Base-by-base conservation (phyloP, 2,888 invertebrate species). In the Drosophila eohydei region DNA sequence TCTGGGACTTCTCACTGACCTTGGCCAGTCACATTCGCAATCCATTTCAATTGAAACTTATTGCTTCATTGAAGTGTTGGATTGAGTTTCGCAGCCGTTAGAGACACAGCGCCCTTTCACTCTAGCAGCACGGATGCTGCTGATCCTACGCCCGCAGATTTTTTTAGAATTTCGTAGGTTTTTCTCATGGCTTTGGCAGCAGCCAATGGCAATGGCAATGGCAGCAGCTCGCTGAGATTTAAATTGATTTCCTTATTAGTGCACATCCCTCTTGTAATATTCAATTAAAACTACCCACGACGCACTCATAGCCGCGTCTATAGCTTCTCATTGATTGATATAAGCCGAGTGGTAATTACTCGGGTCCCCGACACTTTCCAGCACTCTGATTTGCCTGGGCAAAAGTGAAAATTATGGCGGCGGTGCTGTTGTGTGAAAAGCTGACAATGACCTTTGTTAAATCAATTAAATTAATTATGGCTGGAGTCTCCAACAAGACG, bases 171-270 rank as follows among this genome's bases (percentile, higher is more conserved):
- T 83, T 75, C 56, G 71, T 65, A 78, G 70, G 78, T 85, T 88
- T 87, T 89, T 91, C 90, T 90, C 90, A 90, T 88, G 83, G 44
- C 41, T 73, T 59, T 77, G 71, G 71, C 69, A 62, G 74, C 52
- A 75, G 66, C 68, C 61, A 74, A 68, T 26, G 4, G 51, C n/a
- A 40, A 40, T 40, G 40, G 40, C 55, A 70, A 63, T 32, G 69
- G 67, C 65, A 62, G 75, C 57, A 16, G 28, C 75, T 60, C 52
- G 55, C 88, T 88, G 91, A 80, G 90, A 91, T 91, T 91, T 91
- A 91, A 91, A 91, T 91, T 90, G 90, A 91, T 91, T 91, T 91
- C 91, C 91, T 91, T 91, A 91, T 91, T 91, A 91, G 88, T 81
- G 91, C 77, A 88, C 86, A 86, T 89, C 90, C 90, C 90, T 88